Conservation (phyloP, 2,888 invertebrate species). For the Herminia tarsipennalis region DNA sequence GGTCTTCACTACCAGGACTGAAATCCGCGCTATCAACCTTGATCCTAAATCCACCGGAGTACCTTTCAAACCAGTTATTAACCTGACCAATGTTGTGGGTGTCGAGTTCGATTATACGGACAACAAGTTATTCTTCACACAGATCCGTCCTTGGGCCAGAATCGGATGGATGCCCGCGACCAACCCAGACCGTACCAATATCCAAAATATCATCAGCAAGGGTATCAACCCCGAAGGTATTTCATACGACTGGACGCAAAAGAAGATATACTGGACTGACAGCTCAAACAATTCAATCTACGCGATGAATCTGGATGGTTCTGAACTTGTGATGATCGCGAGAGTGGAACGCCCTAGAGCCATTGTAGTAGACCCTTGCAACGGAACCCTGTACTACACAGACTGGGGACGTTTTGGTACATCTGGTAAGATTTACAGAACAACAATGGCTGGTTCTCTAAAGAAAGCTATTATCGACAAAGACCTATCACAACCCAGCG, state of each 20-base stretch:
- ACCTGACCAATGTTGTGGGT: conserved; percentile 96
- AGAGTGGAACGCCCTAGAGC: conserved; percentile 97
- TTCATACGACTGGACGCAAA: conserved; percentile 99
- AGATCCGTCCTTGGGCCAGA: conserved; percentile 95
- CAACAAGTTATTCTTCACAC: conserved; percentile 95
- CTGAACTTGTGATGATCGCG: conserved; percentile 95
- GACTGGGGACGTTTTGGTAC: conserved; percentile 98
- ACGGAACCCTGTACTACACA: conserved; percentile 97
- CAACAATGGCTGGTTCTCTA: conserved; percentile 98
- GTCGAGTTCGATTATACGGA: conserved; percentile 97
- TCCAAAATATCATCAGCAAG: conserved; percentile 89
- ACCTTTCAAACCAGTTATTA: conserved; percentile 94
- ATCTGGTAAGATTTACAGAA: conserved; percentile 96
- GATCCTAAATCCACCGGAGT: conserved; percentile 92
- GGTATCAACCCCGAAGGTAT: conserved; percentile 97
- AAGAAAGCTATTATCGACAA: conserved; percentile 95
- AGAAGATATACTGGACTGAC: conserved; percentile 99
- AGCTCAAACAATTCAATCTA: conserved; percentile 97
- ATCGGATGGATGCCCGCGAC: conserved; percentile 93
- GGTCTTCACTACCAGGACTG: conserved; percentile 97
- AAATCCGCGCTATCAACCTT: conserved; percentile 95
- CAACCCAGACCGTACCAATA: conserved; percentile 87
- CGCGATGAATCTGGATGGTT: conserved; percentile 96
- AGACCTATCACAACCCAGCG: conserved; percentile 97
- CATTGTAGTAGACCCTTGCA: conserved; percentile 98